These are phyloP conservation scores for Sesamia nonagrioides DNA, from an alignment of 1,140 invertebrate genomes.

Conservation along the genomic window DNA sequence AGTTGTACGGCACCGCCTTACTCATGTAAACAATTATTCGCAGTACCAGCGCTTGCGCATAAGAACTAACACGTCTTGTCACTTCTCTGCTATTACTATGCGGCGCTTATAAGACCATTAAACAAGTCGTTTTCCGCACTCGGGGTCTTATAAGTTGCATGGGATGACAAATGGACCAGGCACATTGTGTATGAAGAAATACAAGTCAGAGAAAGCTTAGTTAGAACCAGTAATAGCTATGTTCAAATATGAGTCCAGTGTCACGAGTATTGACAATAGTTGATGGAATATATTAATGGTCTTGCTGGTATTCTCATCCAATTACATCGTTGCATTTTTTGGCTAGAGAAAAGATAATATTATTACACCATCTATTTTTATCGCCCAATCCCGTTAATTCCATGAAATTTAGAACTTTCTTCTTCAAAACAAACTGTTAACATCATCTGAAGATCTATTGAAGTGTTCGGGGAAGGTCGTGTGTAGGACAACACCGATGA, in stretches of 20 bases:
- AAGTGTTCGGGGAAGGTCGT: constrained; percentile 28
- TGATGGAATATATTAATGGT: too few species aligned
- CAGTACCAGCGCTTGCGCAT: neutral
- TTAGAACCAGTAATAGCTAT: too few species aligned
- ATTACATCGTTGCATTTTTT: neutral
- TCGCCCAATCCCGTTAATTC: neutral
- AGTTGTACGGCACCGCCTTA: constrained; percentile 24
- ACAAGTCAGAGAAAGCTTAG: neutral
- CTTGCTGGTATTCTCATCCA: neutral
- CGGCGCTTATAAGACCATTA: constrained; percentile 28
- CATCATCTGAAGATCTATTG: neutral
- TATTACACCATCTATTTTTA: neutral
- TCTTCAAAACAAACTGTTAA: neutral
- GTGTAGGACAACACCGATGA: constrained; percentile 31
- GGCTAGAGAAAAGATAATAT: neutral
- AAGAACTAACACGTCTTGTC: constrained; percentile 34
- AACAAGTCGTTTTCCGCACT: constrained; percentile 13
- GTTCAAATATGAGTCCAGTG: too few species aligned
- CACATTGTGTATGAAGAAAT: neutral
- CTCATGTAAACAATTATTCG: constrained; percentile 34
- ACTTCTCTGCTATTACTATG: constrained; percentile 19
- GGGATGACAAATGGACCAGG: neutral
- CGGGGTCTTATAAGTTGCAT: constrained; percentile 1
- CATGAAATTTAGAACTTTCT: neutral
- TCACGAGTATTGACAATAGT: too few species aligned